These are phyloP conservation scores for Melanotaenia duboulayi DNA, from an alignment of 2,113 vertebrate genomes.

Conservation along the genomic window DNA sequence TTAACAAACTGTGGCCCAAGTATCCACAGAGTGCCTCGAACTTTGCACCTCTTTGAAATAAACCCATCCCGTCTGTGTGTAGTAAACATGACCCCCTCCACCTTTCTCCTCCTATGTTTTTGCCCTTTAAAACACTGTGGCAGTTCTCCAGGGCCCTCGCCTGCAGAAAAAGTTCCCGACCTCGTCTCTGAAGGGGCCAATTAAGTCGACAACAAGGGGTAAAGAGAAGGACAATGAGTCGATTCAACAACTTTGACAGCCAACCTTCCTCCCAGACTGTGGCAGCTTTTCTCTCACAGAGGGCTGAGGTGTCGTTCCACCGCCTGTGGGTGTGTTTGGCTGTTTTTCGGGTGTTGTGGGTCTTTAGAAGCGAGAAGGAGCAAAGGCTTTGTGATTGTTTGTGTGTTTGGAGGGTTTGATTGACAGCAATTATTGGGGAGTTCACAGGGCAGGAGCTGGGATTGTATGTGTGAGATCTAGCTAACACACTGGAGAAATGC, in stretches of 20 bases:
- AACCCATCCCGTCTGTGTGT: conserved; percentile 37
- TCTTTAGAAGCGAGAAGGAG: conserved; percentile 34
- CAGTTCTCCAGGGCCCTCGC: conserved; percentile 15
- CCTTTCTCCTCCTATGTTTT: conserved; percentile 15
- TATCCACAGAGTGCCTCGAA: conserved; percentile 8
- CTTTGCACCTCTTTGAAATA: conserved; percentile 8
- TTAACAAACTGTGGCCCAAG: not conserved
- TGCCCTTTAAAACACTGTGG: conserved; percentile 21
- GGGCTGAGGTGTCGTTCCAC: conserved; percentile 27
- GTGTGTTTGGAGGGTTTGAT: conserved; percentile 65
- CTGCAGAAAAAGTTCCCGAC: conserved; percentile 48
- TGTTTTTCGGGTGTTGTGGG: conserved; percentile 31
- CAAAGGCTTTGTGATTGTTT: conserved; percentile 63
- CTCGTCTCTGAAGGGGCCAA: conserved; percentile 59
- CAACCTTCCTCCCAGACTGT: conserved; percentile 48
- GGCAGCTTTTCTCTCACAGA: conserved; percentile 48
- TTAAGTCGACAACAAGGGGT: conserved; percentile 60
- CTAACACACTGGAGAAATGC: conserved; percentile 17
- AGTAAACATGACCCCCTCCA: conserved; percentile 55
- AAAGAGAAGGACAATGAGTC: conserved; percentile 58
- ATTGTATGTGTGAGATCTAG: conserved; percentile 10
- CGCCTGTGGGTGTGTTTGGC: conserved; percentile 18
- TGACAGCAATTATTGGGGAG: conserved; percentile 70
- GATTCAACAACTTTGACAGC: conserved; percentile 57
- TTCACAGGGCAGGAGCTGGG: conserved; percentile 46